Evolutionary conservation across 2,797 vertebrate species (phyloP), one percentile per base, ranked within the genome.

Genomic region (Sebastes ruberrimus): DNA sequence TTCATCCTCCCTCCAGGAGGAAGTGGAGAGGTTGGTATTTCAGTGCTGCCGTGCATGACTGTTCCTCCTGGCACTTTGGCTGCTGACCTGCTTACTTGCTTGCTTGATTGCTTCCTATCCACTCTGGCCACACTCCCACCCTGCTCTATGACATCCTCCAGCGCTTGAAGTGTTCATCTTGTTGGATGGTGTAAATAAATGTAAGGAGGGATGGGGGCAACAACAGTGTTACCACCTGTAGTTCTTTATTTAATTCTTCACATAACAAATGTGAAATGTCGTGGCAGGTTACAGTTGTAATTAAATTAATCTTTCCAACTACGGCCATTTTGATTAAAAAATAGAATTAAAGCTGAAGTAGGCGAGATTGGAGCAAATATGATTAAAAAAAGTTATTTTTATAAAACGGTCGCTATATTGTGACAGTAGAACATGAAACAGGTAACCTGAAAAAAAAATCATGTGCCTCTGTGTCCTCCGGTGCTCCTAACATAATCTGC

Each of bases 1-100:
- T 94, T 93, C 93, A 93, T 89, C 92, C 91, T 90, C 91, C 91
- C 94, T 93, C 79, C 87, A 95, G 96, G 89, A 95, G 94, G 92
- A 94, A 72, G 69, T 67, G 76, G 13, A 56, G 56, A 75, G 72
- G 72, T 23, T 87, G 73, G 81, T 71, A 74, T 92, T 90, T 84
- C 75, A 55, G 83, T 57, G 74, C 71, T 74, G 74, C 70, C 38
- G 25, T 86, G 84, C 85, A 75, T 76, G 74, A 81, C 78, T 65
- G 52, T 83, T 87, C 83, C 82, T 87, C 77, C 66, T 70, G 86
- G 86, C 82, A 64, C 65, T 88, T 83, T 73, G 71, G 74, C 80
- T 81, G 81, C 80, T 88, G 84, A 88, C 84, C 85, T 78, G 74
- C 80, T 88, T 59, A 76, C 72, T 68, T 30, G 55, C 75, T 71